These are phyloP conservation scores for Tolypeutes matacus DNA, from an alignment of 2,797 vertebrate genomes.

Conservation along the genomic window DNA sequence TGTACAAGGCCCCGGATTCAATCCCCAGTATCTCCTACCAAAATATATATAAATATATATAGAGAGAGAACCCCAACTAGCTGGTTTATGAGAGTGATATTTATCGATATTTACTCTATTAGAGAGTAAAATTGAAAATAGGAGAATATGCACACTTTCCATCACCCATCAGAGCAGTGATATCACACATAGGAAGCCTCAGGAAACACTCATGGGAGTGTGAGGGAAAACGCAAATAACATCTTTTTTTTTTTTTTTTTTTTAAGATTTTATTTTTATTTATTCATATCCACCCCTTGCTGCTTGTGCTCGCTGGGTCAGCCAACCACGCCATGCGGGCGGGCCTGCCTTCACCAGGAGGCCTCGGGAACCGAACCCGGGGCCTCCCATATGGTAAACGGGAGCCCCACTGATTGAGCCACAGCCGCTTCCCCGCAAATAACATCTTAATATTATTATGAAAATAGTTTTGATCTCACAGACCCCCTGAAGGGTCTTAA, in stretches of 20 bases:
- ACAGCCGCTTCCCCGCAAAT: no score
- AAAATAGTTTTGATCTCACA: constrained; percentile 30
- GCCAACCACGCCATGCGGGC: no score
- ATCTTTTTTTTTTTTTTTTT: no score
- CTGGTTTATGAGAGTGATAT: background rate
- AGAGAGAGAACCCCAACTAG: constrained; percentile 7
- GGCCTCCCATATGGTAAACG: no score
- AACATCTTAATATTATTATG: background rate
- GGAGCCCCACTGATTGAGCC: no score
- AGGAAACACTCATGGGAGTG: background rate
- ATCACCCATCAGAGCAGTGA: background rate
- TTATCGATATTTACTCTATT: background rate
- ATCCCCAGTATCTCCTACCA: no score
- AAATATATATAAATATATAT: background rate
- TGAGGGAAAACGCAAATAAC: background rate
- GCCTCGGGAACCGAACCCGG: no score
- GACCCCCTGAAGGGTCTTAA: background rate
- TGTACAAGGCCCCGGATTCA: no score
- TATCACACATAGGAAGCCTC: background rate
- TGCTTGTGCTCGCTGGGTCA: no score
- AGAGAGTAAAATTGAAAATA: background rate
- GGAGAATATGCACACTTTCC: background rate
- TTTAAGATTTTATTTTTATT: no score
- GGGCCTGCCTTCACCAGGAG: no score
- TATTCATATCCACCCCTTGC: no score